phyloP scores from a whole-genome alignment of 2,888 invertebrate species.

The Ditula angustiorana region DNA sequence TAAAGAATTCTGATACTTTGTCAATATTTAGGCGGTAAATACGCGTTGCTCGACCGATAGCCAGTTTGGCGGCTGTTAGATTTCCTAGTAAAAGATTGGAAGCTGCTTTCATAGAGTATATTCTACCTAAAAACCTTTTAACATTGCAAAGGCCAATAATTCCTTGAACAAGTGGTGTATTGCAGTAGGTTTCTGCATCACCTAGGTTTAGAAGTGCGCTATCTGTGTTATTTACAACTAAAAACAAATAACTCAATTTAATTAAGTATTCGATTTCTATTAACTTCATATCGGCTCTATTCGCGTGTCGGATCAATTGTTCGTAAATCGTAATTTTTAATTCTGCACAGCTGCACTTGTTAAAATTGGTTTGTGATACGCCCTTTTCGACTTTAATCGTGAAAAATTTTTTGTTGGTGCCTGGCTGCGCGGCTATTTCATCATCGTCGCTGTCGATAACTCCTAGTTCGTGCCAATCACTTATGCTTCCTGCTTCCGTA shows the following conservation, averaged over 20 bases:
- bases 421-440: conserved; percentile 45
- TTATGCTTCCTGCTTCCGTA: conserved; percentile 61
- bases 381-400: conserved; percentile 66
- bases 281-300: conserved; percentile 68
- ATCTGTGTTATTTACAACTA: conserved; percentile 62
- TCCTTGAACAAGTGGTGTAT: conserved; percentile 47
- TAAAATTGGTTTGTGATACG: conserved; percentile 67
- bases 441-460: conserved; percentile 67
- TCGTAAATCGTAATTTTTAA: conserved; percentile 69
- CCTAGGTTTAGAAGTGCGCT: conserved; percentile 61
- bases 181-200: conserved; percentile 64
- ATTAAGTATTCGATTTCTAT: conserved; percentile 71
- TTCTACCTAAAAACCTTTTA: conserved; percentile 66
- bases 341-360: conserved; percentile 71
- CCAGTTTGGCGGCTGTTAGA: conserved; percentile 59
- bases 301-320: conserved; percentile 73
- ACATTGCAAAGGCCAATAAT: conserved; percentile 52
- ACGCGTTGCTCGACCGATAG: conserved; percentile 63
- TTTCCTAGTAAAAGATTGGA: conserved; percentile 59
- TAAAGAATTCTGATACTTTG: conserved; percentile 61
- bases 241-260: conserved; percentile 62
- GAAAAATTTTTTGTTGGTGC: conserved; percentile 52
- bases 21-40: conserved; percentile 65
- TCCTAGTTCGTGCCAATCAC: conserved; percentile 71
- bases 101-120: conserved; percentile 69